A percentile compares a stretch with the other conserved stretches of the same genome.
Conservation (phyloP, 1,140 invertebrate genomes). For the Monomorium pharaonis region DNA sequence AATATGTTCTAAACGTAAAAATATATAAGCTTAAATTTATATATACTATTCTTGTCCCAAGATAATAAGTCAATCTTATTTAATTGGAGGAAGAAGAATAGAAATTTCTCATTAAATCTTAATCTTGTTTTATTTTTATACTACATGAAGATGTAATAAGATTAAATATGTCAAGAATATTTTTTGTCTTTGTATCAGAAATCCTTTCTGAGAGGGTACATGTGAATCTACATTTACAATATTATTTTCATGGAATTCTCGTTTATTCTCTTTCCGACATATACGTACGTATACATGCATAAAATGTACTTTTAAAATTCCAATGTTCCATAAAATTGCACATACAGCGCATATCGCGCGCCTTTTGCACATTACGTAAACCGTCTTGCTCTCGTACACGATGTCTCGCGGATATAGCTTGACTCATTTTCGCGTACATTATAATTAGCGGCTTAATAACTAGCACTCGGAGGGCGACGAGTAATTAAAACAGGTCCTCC, state of each 20-base stretch:
- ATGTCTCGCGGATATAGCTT: constrained; percentile 72
- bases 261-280: neutral
- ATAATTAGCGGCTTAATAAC: constrained; percentile 86
- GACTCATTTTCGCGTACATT: constrained; percentile 83
- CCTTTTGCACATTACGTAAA: neutral
- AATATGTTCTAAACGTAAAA: too few species aligned
- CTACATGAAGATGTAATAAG: too few species aligned
- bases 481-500: constrained; percentile 83
- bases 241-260: neutral
- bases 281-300: too few species aligned
- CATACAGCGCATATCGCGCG: constrained; percentile 9
- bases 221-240: neutral
- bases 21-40: too few species aligned
- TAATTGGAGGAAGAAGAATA: too few species aligned
- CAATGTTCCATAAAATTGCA: constrained; percentile 14
- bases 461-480: constrained; percentile 81
- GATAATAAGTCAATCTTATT: too few species aligned
- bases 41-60: too few species aligned
- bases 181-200: too few species aligned
- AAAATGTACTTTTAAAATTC: neutral
- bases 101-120: neutral
- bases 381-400: constrained; percentile 30
- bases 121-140: too few species aligned
- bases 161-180: too few species aligned
- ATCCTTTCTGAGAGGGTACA: too few species aligned